A percentile compares a stretch with the other conserved stretches of the same genome.
These are phyloP conservation scores for Megaceryle alcyon DNA, from an alignment of 2,797 vertebrate species.

Conservation along the genomic window DNA sequence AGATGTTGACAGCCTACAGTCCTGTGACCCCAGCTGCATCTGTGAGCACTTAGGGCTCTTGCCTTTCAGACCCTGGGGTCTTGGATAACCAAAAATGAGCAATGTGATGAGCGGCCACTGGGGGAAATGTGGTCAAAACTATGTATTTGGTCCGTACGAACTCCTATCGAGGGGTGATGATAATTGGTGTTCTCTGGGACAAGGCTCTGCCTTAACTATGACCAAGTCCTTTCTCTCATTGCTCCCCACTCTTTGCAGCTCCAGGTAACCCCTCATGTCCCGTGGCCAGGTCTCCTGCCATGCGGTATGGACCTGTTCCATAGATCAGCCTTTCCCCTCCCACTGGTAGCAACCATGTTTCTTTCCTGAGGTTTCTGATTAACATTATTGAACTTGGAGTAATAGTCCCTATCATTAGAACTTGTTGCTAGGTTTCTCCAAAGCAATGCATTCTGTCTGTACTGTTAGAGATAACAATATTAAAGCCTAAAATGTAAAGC, in stretches of 20 bases:
- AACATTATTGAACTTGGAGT: neutral
- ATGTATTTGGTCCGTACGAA: neutral
- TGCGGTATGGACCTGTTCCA: neutral
- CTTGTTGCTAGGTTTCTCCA: neutral
- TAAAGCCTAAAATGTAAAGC: neutral
- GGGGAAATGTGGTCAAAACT: neutral
- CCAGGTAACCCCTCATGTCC: neutral
- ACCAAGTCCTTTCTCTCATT: neutral
- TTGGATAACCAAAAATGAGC: neutral
- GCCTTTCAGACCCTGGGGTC: neutral
- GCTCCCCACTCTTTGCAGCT: neutral
- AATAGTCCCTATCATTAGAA: neutral
- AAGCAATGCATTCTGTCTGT: neutral
- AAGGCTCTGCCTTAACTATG: neutral
- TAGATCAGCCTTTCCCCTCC: neutral
- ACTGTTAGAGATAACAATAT: neutral
- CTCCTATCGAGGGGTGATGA: neutral
- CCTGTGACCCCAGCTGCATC: conserved; percentile 29
- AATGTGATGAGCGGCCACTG: neutral
- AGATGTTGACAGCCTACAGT: neutral
- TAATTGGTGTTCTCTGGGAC: neutral
- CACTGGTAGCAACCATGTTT: neutral
- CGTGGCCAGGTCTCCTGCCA: neutral
- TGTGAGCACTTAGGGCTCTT: neutral
- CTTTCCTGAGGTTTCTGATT: neutral